Evolutionary conservation across 1,140 invertebrate species (phyloP).

Genomic region (Pomacea maculata): DNA sequence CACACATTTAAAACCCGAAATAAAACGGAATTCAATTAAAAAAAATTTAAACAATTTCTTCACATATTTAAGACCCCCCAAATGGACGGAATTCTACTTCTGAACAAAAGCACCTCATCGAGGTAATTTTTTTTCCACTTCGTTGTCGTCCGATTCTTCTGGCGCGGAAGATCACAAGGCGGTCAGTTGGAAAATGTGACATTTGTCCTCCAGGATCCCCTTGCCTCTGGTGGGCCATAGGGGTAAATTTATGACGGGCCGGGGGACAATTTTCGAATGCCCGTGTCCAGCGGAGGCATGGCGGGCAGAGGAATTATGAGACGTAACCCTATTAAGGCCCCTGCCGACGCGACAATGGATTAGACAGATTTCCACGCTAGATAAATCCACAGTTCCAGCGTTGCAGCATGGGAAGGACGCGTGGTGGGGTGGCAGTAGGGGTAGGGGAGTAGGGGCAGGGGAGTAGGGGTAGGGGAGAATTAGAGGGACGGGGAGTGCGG

Average conservation of each 20-base stretch:
- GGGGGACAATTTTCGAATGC: slow-evolving; percentile 3
- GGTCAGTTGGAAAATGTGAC: slow-evolving; percentile 11
- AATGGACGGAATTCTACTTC: neutral
- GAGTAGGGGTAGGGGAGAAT: neutral
- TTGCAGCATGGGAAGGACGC: too few species aligned
- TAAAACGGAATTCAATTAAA: neutral
- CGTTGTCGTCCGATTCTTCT: too few species aligned
- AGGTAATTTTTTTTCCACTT: too few species aligned
- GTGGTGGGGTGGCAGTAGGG: too few species aligned
- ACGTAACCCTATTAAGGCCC: slow-evolving; percentile 6
- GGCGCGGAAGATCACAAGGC: neutral
- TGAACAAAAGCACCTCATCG: neutral
- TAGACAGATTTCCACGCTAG: slow-evolving; percentile 6
- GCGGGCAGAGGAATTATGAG: neutral
- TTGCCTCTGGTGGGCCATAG: slow-evolving; percentile 12
- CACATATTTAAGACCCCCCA: too few species aligned
- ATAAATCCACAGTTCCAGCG: slow-evolving; percentile 15
- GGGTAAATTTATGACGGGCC: slow-evolving; percentile 4
- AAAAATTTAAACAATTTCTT: neutral
- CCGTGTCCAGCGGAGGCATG: slow-evolving; percentile 8
- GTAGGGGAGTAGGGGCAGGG: neutral
- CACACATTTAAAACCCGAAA: too few species aligned
- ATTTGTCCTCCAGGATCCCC: neutral
- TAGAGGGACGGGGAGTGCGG: neutral
- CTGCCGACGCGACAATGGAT: slow-evolving; percentile 5